Evolutionary conservation across 2,113 vertebrate genomes (phyloP), one percentile per base, ranked within the genome.

Genomic region (Oreochromis aureus): DNA sequence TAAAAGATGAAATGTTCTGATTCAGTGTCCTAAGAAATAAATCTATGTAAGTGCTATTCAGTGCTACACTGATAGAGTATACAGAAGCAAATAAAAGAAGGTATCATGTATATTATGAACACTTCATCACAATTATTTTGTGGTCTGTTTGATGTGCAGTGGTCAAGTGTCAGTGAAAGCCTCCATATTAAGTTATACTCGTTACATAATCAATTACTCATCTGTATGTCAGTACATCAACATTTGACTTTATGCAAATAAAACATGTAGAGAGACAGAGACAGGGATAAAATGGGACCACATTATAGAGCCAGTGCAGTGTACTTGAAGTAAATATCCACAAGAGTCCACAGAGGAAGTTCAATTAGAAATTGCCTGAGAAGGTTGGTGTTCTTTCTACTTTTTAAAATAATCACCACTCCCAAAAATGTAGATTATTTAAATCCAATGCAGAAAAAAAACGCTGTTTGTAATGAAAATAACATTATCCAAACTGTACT

Each of bases 211-310:
- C 5, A 32, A 34, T 34, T 61, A 34, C 3, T 61, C 10, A 63
- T 34, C 30, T 63, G 16, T 63, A 63, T 7, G 59, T 36, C 30
- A 63, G 10, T 11, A 63, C 59, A 63, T 63, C 32, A 36, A 63
- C 59, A 36, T 63, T 63, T 63, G 59, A 34, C 30, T 63, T 61
- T 19, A 63, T 63, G 16, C 30, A 63, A 63, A 63, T 63, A 34
- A 34, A 19, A 63, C 16, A 6, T 10, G 16, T 63, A 34, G 59
- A 34, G 59, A 63, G 16, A 34, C 30, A 61, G 30, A 2, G 3
- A 4, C 27, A 63, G 30, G 59, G 59, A 63, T 34, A 63, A 63
- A 63, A 63, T 63, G 16, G 30, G 16, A 11, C 59, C 30, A 63
- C 30, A 61, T 61, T 61, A 34, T 19, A 63, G 30, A 63, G 59